These are phyloP conservation scores for Cantharis rustica DNA, from an alignment of 2,888 invertebrate genomes.

Conservation along the genomic window DNA sequence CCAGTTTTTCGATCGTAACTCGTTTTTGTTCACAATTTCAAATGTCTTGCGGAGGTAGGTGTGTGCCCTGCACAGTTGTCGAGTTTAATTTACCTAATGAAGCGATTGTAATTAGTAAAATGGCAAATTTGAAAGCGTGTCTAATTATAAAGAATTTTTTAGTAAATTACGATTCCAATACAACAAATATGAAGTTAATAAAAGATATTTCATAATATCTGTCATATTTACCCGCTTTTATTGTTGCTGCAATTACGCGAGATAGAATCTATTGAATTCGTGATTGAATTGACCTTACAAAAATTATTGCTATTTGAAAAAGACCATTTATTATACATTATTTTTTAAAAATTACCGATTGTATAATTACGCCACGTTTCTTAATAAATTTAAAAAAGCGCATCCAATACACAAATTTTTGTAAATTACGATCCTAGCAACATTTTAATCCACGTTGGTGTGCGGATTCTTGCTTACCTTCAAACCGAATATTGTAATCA, in stretches of 20 bases:
- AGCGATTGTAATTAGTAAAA: constrained; percentile 9
- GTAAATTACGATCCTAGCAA: background rate
- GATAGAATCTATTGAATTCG: constrained; percentile 28
- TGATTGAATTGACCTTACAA: constrained; percentile 23
- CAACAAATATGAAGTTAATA: constrained; percentile 17
- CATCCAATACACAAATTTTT: background rate
- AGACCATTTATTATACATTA: constrained; percentile 5
- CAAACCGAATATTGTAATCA: constrained; percentile 2
- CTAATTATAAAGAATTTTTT: background rate
- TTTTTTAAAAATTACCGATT: background rate
- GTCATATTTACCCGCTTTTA: constrained; percentile 25
- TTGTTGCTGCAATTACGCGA: constrained; percentile 24
- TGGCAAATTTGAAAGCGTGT: background rate
- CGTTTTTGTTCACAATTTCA: background rate
- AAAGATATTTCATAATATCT: constrained; percentile 28
- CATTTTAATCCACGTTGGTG: constrained; percentile 5
- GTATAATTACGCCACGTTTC: background rate
- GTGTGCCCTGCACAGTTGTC: constrained; percentile 8
- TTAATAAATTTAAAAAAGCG: background rate
- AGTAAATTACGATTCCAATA: background rate
- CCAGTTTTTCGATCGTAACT: background rate
- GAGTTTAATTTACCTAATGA: constrained; percentile 9
- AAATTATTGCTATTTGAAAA: constrained; percentile 19
- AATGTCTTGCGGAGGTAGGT: constrained; percentile 3
- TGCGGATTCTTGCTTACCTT: constrained; percentile 12